phyloP scores from a whole-genome alignment of 2,797 vertebrate genomes.

The Falco rusticolus region DNA sequence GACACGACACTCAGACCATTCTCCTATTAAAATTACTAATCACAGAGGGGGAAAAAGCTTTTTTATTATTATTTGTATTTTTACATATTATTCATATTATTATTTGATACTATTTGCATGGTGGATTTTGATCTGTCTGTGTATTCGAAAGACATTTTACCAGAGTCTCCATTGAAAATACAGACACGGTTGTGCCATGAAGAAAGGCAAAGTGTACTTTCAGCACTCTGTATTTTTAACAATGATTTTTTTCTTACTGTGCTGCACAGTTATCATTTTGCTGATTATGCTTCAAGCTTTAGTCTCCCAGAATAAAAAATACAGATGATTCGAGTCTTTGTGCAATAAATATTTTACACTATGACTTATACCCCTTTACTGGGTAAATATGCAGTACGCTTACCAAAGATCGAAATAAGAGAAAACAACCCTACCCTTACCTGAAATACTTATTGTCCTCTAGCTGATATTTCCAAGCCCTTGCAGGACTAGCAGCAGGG shows the following conservation, averaged over 20 bases:
- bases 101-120: neutral
- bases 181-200: neutral
- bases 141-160: neutral
- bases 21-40: conserved; percentile 2
- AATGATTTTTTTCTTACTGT: neutral
- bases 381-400: neutral
- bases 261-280: neutral
- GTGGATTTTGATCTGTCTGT: neutral
- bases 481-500: conserved; percentile 28
- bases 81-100: neutral
- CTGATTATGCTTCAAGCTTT: neutral
- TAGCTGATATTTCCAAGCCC: neutral
- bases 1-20: neutral
- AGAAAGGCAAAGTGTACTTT: neutral
- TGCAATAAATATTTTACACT: neutral
- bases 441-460: neutral
- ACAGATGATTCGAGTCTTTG: neutral
- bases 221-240: neutral
- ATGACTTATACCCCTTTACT: neutral
- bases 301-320: neutral
- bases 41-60: neutral
- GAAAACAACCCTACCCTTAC: neutral
- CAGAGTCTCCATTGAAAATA: neutral
- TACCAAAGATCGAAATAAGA: neutral
- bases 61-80: neutral